A percentile compares a stretch with the other conserved stretches of the same genome.
Conservation (phyloP, 2,888 invertebrate genomes). For the Acrocyrtus sp. region DNA sequence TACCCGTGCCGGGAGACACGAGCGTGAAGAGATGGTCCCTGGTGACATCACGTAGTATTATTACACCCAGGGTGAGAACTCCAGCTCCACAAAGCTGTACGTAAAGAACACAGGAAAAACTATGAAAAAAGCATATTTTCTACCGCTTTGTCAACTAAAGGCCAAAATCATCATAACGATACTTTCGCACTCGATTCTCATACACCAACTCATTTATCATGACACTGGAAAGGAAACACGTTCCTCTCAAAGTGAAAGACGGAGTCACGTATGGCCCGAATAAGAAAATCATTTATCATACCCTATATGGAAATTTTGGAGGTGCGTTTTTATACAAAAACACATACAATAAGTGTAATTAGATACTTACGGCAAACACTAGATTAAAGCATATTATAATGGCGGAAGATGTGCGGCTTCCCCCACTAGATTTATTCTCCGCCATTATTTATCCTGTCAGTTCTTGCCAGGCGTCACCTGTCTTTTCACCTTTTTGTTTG, state of each 20-base stretch:
- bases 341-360: neutral
- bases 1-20: slow-evolving; percentile 60
- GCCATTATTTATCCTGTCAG: slow-evolving; percentile 37
- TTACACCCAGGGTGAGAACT: slow-evolving; percentile 55
- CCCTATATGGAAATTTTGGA: neutral
- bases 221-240: no score
- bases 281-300: slow-evolving; percentile 12
- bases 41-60: slow-evolving; percentile 58
- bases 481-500: slow-evolving; percentile 12
- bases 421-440: slow-evolving; percentile 46
- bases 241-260: no score
- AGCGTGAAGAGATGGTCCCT: slow-evolving; percentile 59
- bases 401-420: slow-evolving; percentile 52
- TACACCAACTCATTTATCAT: no score
- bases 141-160: no score
- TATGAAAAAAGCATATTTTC: no score
- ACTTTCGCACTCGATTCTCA: neutral
- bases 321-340: neutral
- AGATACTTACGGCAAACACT: slow-evolving; percentile 60
- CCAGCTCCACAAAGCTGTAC: slow-evolving; percentile 60
- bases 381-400: slow-evolving; percentile 63
- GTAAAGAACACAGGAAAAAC: neutral
- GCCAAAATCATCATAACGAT: slow-evolving; percentile 6
- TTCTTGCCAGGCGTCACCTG: slow-evolving; percentile 2
- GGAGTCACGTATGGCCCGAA: neutral